phyloP scores from a whole-genome alignment of 2,888 invertebrate species.

The Oscheius sp. region DNA sequence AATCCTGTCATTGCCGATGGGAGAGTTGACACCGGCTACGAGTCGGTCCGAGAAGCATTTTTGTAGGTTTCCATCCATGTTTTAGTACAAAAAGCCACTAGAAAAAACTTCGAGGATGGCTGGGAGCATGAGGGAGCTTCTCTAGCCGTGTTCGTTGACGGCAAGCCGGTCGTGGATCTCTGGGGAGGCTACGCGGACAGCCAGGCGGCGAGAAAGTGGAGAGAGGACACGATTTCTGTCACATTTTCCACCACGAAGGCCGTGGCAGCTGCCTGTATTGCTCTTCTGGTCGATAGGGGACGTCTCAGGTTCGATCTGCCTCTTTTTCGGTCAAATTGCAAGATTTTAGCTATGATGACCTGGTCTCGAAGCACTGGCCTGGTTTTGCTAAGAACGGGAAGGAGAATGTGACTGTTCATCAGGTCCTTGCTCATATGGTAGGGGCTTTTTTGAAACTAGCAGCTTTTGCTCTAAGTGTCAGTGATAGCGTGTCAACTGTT shows the following conservation, averaged over 20 bases:
- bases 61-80: too few relatives aligned
- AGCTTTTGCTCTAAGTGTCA: too few relatives aligned
- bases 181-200: conserved; percentile 75
- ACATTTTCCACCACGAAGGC: conserved; percentile 65
- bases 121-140: conserved; percentile 73
- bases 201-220: conserved; percentile 57
- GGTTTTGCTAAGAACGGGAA: conserved; percentile 61
- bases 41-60: too few relatives aligned
- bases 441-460: too few relatives aligned
- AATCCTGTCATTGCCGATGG: too few relatives aligned
- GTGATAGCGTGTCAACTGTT: too few relatives aligned
- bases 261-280: conserved; percentile 64
- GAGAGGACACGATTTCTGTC: conserved; percentile 57
- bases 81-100: conserved; percentile 35
- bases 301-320: conserved; percentile 49
- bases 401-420: conserved; percentile 60
- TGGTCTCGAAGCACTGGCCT: conserved; percentile 62
- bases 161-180: conserved; percentile 72
- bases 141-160: conserved; percentile 74
- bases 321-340: background rate
- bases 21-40: too few relatives aligned
- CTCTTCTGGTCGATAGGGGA: conserved; percentile 74
- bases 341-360: conserved; percentile 52
- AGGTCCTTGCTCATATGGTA: conserved; percentile 58
- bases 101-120: conserved; percentile 59